Conservation (phyloP, 2,113 vertebrate genomes). For the Oreotrochilus melanogaster region DNA sequence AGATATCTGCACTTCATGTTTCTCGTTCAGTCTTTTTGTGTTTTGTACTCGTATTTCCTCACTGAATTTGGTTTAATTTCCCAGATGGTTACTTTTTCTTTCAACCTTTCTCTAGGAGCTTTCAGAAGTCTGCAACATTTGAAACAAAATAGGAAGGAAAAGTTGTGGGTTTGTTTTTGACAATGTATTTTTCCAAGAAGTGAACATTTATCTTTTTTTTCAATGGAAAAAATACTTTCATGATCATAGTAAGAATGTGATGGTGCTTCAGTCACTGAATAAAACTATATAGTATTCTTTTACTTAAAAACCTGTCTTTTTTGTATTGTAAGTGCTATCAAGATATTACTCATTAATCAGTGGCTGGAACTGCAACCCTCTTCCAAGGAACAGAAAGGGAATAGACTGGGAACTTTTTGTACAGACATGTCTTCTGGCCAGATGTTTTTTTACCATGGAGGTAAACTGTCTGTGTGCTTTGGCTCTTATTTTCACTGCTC, state of each 20-base stretch:
- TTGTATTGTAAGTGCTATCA: neutral
- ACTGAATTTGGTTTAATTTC: neutral
- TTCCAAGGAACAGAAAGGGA: neutral
- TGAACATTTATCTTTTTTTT: neutral
- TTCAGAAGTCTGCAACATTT: neutral
- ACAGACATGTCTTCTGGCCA: neutral
- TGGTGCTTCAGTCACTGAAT: neutral
- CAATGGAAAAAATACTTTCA: neutral
- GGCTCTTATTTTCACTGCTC: neutral
- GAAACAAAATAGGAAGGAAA: neutral
- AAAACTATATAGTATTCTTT: neutral
- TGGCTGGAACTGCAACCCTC: neutral
- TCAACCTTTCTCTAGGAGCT: neutral
- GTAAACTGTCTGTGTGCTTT: constrained; percentile 5
- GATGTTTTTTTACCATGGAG: neutral
- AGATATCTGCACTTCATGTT: neutral
- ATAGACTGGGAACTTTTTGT: neutral
- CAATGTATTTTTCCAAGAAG: neutral
- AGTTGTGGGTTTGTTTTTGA: neutral
- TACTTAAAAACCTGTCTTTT: neutral
- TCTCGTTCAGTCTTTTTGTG: neutral
- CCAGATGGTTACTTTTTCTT: neutral
- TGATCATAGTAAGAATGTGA: neutral
- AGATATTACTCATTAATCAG: neutral
- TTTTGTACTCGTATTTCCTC: neutral